Percentiles rank a stretch among this genome's conserved stretches.
Conservation (phyloP, 2,113 vertebrate genomes). For the Ptyas mucosa region DNA sequence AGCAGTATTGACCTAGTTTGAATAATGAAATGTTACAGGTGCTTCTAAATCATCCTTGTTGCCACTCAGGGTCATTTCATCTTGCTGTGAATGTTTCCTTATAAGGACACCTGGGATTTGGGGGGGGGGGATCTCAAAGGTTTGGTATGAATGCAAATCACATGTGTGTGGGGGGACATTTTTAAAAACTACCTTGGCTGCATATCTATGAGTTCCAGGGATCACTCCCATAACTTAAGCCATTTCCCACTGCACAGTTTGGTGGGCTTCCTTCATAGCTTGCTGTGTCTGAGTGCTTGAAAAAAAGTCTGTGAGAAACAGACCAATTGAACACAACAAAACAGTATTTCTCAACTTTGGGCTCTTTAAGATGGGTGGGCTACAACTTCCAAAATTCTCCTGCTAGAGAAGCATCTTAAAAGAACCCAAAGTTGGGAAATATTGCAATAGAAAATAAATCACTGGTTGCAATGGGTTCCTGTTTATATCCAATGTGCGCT, state of each 20-base stretch:
- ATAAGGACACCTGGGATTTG: not conserved
- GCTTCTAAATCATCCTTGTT: not conserved
- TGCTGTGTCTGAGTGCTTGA: not conserved
- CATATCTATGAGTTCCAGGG: not conserved
- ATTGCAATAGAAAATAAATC: not conserved
- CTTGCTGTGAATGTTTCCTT: not conserved
- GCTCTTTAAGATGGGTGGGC: not conserved
- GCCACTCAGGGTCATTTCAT: not conserved
- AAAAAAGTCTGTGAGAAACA: not conserved
- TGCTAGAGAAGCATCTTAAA: not conserved
- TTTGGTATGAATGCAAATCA: not conserved
- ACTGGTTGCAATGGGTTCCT: not conserved
- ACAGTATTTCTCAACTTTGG: not conserved
- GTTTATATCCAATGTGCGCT: not conserved
- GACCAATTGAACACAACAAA: not conserved
- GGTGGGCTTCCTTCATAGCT: not conserved
- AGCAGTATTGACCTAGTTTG: not conserved
- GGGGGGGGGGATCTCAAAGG: not conserved
- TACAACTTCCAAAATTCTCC: not conserved
- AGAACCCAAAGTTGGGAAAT: not conserved
- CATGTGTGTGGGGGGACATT: not conserved
- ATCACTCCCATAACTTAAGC: not conserved
- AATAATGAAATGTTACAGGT: not conserved
- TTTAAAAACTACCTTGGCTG: too few relatives aligned
- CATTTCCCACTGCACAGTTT: not conserved